Conservation (phyloP, 2,797 vertebrate species). For the Ctenochaetus hawaiiensis region DNA sequence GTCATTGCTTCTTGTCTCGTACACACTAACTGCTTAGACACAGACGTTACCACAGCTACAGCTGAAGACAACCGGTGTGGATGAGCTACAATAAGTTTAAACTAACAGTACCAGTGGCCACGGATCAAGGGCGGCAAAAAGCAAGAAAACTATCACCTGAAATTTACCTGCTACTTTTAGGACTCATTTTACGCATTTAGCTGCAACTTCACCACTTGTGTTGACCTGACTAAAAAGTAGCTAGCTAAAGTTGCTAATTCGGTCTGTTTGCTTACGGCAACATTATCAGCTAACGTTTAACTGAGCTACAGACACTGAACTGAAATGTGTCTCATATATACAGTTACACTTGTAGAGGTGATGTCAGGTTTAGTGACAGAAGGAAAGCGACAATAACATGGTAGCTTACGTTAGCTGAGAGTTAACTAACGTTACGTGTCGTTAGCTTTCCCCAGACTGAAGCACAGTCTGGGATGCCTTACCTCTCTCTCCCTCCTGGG, state of each 20-base stretch:
- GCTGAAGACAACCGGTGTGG: background rate
- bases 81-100: background rate
- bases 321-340: background rate
- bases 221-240: conserved; percentile 16
- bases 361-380: background rate
- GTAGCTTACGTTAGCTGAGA: conserved; percentile 35
- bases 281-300: too few relatives aligned
- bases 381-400: background rate
- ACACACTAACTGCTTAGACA: background rate
- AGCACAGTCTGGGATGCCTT: conserved; percentile 19
- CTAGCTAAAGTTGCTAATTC: conserved; percentile 54
- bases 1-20: background rate
- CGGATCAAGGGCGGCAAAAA: background rate
- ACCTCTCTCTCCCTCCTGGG: conserved; percentile 81
- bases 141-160: rapidly evolving
- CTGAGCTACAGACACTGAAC: rapidly evolving
- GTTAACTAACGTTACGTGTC: conserved; percentile 58
- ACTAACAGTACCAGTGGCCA: rapidly evolving
- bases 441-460: conserved; percentile 28
- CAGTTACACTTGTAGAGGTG: rapidly evolving
- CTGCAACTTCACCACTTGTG: conserved; percentile 35
- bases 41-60: background rate
- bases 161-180: background rate
- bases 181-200: background rate
- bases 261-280: conserved; percentile 4